Conservation (phyloP, 2,888 invertebrate species). For the Mylabris sibirica region DNA sequence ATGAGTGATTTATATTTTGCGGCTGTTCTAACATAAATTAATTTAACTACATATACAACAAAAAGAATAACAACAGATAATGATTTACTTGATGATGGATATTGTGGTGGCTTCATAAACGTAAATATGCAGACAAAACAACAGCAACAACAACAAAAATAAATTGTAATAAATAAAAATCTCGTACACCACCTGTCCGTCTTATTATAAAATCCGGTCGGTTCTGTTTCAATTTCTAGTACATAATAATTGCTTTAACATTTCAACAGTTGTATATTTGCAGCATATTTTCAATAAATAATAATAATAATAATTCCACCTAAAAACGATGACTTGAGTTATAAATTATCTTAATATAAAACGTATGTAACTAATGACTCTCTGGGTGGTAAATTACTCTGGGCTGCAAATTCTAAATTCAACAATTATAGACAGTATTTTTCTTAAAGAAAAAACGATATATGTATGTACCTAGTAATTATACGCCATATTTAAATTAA, state of each 20-base stretch:
- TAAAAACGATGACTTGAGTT: background rate
- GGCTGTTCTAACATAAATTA: slow-evolving; percentile 17
- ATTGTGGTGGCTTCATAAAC: background rate
- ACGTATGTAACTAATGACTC: background rate
- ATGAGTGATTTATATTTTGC: slow-evolving; percentile 19
- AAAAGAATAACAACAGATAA: background rate
- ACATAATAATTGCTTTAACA: background rate
- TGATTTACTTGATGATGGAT: slow-evolving; percentile 4
- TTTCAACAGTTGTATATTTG: background rate
- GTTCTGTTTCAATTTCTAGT: background rate
- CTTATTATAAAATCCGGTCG: background rate
- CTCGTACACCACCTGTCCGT: background rate
- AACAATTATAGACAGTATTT: background rate
- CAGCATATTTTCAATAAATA: background rate
- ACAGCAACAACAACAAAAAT: background rate
- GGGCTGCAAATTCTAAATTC: background rate
- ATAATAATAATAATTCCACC: slow-evolving; percentile 7
- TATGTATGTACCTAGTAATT: background rate
- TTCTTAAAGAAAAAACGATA: background rate
- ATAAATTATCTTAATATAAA: background rate
- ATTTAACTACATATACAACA: slow-evolving; percentile 11
- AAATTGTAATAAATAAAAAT: background rate
- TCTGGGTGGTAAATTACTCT: background rate
- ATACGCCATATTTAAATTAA: background rate
- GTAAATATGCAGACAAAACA: background rate